phyloP scores from a whole-genome alignment of 1,140 invertebrate species.

The Danaus melanippus region DNA sequence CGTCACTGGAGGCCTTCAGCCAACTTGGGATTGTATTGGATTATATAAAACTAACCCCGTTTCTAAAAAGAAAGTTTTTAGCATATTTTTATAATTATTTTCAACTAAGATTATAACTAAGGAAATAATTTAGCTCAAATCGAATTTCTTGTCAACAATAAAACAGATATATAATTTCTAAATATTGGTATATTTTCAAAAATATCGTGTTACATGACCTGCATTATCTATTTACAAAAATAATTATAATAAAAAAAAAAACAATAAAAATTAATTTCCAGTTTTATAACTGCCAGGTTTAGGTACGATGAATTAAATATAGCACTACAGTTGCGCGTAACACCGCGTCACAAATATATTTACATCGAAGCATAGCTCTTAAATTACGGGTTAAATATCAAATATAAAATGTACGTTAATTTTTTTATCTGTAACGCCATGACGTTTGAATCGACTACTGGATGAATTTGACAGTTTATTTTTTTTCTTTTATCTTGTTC shows the following conservation, averaged over 20 bases:
- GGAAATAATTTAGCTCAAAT: no score
- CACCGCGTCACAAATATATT: slow-evolving; percentile 29
- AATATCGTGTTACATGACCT: slow-evolving; percentile 70
- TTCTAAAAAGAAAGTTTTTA: no score
- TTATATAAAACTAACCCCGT: no score
- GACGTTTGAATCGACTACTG: no score
- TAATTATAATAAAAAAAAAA: slow-evolving; percentile 30
- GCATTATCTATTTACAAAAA: slow-evolving; percentile 67
- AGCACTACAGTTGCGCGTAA: slow-evolving; percentile 24
- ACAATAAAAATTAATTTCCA: slow-evolving; percentile 41
- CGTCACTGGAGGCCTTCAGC: no score
- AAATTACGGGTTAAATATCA: slow-evolving; percentile 10
- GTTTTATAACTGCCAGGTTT: slow-evolving; percentile 37
- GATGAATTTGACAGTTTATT: no score
- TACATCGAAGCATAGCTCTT: slow-evolving; percentile 36
- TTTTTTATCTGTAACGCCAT: background rate
- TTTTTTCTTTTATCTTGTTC: background rate
- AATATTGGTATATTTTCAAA: slow-evolving; percentile 71
- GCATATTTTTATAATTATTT: no score
- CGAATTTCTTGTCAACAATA: slow-evolving; percentile 17
- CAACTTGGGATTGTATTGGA: no score
- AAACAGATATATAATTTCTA: slow-evolving; percentile 41
- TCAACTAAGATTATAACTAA: no score
- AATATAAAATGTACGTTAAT: slow-evolving; percentile 12
- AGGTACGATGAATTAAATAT: slow-evolving; percentile 37